Percentiles rank a stretch among this genome's conserved stretches.
Evolutionary conservation across 1,140 invertebrate species (phyloP).

Genomic region (Drosophila leontia): DNA sequence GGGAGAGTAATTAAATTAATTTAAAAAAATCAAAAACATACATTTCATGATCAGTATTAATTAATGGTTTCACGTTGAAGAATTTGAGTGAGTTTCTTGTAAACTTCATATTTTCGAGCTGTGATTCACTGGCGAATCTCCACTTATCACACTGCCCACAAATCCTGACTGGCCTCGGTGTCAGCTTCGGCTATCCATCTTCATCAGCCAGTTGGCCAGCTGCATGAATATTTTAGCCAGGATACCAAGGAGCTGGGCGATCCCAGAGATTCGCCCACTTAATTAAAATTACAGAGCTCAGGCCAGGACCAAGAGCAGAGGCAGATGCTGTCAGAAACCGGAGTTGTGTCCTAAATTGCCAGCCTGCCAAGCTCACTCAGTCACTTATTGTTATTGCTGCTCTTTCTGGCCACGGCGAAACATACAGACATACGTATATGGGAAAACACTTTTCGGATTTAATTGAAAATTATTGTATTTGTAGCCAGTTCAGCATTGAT

Average conservation of each 20-base stretch:
- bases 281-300: slow-evolving; percentile 57
- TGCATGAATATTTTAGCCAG: slow-evolving; percentile 54
- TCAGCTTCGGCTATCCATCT: slow-evolving; percentile 58
- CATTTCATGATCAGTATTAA: neutral
- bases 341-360: slow-evolving; percentile 40
- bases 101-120: slow-evolving; percentile 14
- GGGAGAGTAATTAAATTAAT: too few relatives aligned
- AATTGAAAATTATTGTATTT: slow-evolving; percentile 59
- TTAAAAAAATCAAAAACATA: too few relatives aligned
- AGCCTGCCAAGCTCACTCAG: slow-evolving; percentile 30
- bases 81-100: neutral
- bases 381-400: slow-evolving; percentile 41
- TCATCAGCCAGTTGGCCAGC: slow-evolving; percentile 41
- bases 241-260: slow-evolving; percentile 13
- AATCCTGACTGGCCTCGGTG: slow-evolving; percentile 35
- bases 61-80: neutral
- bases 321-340: slow-evolving; percentile 33
- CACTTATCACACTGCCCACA: slow-evolving; percentile 45
- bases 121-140: slow-evolving; percentile 5
- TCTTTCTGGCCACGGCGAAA: slow-evolving; percentile 3
- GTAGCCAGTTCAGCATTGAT: slow-evolving; percentile 31
- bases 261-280: slow-evolving; percentile 40
- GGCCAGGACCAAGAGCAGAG: slow-evolving; percentile 3
- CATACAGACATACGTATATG: slow-evolving; percentile 2
- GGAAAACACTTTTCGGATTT: slow-evolving; percentile 49